Percentiles rank a stretch among this genome's conserved stretches.
Evolutionary conservation across 1,140 invertebrate species (phyloP).

Genomic region (Semibalanus balanoides): DNA sequence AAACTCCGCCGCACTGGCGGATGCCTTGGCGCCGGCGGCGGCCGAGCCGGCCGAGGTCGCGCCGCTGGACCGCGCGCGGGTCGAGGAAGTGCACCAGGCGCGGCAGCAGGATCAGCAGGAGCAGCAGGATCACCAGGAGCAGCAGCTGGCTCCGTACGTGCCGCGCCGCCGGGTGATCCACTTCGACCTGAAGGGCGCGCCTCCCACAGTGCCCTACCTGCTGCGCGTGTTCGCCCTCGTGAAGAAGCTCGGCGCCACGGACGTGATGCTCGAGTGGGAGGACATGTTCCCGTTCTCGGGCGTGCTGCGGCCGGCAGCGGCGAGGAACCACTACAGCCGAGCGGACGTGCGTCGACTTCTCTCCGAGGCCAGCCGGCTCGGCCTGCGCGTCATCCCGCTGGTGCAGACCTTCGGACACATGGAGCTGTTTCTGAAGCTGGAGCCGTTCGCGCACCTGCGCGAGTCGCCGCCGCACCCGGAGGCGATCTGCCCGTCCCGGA

Average conservation of each 20-base stretch:
- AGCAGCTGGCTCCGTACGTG: not conserved
- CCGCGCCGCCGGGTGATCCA: constrained; percentile 44
- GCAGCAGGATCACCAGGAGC: too few relatives aligned
- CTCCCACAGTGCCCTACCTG: constrained; percentile 52
- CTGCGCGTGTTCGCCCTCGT: constrained; percentile 57
- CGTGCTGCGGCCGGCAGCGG: constrained; percentile 38
- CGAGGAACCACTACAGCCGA: constrained; percentile 35
- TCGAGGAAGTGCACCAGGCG: not conserved
- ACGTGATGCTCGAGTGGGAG: constrained; percentile 38
- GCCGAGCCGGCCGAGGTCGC: too few relatives aligned
- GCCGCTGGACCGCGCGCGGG: not conserved
- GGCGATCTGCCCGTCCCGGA: constrained; percentile 36
- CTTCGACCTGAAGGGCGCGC: constrained; percentile 80
- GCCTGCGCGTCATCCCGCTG: constrained; percentile 38
- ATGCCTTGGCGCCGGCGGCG: too few relatives aligned
- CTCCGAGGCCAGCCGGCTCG: constrained; percentile 31
- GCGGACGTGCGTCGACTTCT: constrained; percentile 31
- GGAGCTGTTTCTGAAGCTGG: constrained; percentile 38
- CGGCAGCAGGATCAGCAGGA: not conserved
- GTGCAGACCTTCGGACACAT: constrained; percentile 43
- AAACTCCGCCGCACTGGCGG: not conserved
- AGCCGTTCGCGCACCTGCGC: constrained; percentile 34
- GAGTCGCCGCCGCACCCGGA: constrained; percentile 39
- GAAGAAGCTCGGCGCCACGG: constrained; percentile 44
- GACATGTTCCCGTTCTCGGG: constrained; percentile 39